These are phyloP conservation scores for Papilio dardanus DNA, from an alignment of 1,140 invertebrate genomes.

Conservation along the genomic window DNA sequence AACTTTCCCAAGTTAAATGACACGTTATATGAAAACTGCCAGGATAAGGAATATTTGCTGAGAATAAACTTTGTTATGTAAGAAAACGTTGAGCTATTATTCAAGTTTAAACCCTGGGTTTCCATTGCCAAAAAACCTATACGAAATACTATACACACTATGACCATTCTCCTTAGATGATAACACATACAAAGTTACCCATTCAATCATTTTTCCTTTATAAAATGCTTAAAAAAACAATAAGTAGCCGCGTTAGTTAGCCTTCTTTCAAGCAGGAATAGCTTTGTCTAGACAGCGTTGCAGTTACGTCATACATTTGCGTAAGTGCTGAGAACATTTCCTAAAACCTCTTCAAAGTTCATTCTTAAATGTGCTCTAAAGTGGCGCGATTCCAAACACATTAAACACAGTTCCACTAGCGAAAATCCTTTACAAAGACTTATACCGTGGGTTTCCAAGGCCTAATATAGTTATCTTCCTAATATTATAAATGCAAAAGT, in stretches of 20 bases:
- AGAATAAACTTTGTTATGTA: constrained; percentile 5
- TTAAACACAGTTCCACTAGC: background rate
- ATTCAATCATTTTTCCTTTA: background rate
- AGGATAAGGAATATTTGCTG: constrained; percentile 1
- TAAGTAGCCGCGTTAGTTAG: background rate
- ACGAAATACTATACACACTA: background rate
- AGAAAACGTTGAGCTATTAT: background rate
- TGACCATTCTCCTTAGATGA: too few relatives aligned
- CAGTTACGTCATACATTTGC: background rate
- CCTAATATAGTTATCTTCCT: too few relatives aligned
- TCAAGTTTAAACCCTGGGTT: background rate
- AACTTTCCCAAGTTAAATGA: constrained; percentile 13
- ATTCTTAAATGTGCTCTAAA: constrained; percentile 5
- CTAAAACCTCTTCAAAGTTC: background rate
- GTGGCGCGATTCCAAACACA: constrained; percentile 1
- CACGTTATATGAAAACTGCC: constrained; percentile 1
- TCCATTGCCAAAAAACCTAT: background rate
- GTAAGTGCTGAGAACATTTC: background rate
- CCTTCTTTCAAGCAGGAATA: background rate
- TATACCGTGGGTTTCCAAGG: too few relatives aligned
- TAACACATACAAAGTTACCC: too few relatives aligned
- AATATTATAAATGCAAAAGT: too few relatives aligned
- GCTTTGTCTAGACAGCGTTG: constrained; percentile 15
- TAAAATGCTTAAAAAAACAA: background rate
- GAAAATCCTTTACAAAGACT: too few relatives aligned